phyloP scores from a whole-genome alignment of 2,113 vertebrate genomes.

The Eulacestoma nigropectus region DNA sequence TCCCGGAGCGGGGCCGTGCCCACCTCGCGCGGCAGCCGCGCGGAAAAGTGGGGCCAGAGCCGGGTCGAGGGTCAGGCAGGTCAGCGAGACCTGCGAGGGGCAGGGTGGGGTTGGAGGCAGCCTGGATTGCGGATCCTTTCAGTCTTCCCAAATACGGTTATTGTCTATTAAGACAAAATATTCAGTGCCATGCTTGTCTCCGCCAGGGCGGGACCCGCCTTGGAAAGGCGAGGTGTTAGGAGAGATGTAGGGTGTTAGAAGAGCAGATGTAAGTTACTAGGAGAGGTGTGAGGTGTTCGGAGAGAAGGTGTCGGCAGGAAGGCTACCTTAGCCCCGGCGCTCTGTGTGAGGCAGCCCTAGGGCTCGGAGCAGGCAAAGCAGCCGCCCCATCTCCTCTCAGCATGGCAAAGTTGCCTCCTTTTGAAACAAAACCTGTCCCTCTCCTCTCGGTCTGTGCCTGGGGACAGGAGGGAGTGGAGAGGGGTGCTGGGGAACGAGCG shows the following conservation, averaged over 20 bases:
- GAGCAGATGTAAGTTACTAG: not conserved
- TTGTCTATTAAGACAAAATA: not conserved
- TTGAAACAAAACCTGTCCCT: not conserved
- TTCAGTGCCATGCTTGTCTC: no score
- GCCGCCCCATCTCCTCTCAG: not conserved
- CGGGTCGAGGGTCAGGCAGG: not conserved
- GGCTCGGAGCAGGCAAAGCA: not conserved
- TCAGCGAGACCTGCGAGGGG: not conserved
- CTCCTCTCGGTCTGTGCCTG: not conserved
- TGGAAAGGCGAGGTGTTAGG: not conserved
- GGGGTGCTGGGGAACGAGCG: not conserved
- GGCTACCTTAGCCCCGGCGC: not conserved
- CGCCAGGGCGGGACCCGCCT: not conserved
- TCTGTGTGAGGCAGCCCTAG: not conserved
- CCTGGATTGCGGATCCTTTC: fast-evolving
- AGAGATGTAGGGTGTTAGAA: not conserved
- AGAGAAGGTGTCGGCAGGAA: not conserved
- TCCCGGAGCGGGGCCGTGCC: not conserved
- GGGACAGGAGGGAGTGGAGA: not conserved
- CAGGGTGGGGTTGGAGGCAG: not conserved
- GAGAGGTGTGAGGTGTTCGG: not conserved
- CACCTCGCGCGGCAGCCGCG: no score
- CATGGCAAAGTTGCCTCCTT: not conserved
- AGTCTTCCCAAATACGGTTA: no score
- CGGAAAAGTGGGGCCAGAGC: not conserved